A percentile compares a stretch with the other conserved stretches of the same genome.
These are phyloP conservation scores for Lepidotrigona ventralis DNA, from an alignment of 1,140 invertebrate species.

Conservation along the genomic window DNA sequence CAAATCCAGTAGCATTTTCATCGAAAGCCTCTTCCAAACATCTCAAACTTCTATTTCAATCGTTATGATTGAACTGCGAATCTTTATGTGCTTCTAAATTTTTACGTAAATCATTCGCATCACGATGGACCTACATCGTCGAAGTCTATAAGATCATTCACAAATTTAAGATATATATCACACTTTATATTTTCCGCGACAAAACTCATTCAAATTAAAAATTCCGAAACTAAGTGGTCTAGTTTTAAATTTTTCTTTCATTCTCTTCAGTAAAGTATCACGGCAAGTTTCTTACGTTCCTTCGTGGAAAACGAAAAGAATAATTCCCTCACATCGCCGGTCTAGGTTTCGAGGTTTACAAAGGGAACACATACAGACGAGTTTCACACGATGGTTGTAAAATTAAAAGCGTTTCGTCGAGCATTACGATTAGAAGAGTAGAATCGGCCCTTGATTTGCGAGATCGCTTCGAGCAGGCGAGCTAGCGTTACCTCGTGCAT, in stretches of 20 bases:
- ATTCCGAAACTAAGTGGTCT: no score
- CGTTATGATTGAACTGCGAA: no score
- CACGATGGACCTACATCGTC: no score
- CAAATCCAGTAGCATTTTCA: no score
- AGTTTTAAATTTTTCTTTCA: background rate
- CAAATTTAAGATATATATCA: no score
- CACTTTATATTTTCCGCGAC: no score
- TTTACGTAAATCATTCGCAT: no score
- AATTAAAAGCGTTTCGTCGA: slow-evolving; percentile 25
- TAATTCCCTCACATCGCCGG: background rate
- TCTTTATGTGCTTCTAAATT: no score
- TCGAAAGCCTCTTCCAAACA: background rate
- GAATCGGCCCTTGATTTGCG: slow-evolving; percentile 40
- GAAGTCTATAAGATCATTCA: no score
- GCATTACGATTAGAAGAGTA: background rate
- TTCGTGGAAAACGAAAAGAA: background rate
- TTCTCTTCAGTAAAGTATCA: background rate
- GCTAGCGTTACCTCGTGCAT: slow-evolving; percentile 6
- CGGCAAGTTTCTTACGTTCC: background rate
- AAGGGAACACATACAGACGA: background rate
- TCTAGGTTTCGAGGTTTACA: background rate
- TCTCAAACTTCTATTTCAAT: background rate
- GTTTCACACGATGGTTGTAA: slow-evolving; percentile 21
- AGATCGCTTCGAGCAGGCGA: slow-evolving; percentile 45
- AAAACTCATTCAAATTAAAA: no score